Base-by-base conservation (phyloP, 1,140 invertebrate genomes). In the Euura lappo region DNA sequence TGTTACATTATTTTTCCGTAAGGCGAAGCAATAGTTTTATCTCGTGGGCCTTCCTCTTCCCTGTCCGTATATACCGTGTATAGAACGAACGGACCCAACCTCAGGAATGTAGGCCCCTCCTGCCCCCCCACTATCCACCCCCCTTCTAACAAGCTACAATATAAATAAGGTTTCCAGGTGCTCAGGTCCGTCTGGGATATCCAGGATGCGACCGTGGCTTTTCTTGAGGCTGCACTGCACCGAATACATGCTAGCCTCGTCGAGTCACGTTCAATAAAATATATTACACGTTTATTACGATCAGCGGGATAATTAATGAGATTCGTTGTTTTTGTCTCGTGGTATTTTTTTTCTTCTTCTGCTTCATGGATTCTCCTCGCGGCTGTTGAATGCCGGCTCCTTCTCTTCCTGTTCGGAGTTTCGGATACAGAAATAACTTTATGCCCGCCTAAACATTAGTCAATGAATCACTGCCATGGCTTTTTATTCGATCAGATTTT, bases 131-230 rank as follows among this genome's bases (percentile, higher is more conserved):
- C 1, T n/a, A 28, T 68, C 3, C 66, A 42, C 44, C 28, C 28
- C 28, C 28, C 66, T 68, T 68, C 44, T 68, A 68, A 68, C 66
- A 68, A 68, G 66, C 66, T 68, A 68, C 66, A 68, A 68, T 68
- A 68, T 68, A 68, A 68, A 68, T 68, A 68, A 68, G 66, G 66
- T 68, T 68, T 68, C 66, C 66, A 68, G 66, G 66, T 68, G 66
- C 66, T 42, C 66, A 42, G 66, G 6, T 60, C 51, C 51, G 51
- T 11, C 51, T n/a, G 51, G 10, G 5, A 28, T 28, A 8, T 60
- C 51, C 51, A 60, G 51, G 51, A 60, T 60, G 3, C 51, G 13
- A 60, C 51, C 51, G 51, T 60, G 51, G 5, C 28, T 28, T 28
- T 28, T 28, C 28, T 28, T 28, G 28, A 28, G 28, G 28, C 28